These are phyloP conservation scores for Rhynchomys soricoides DNA, from an alignment of 2,113 vertebrate species.

Conservation along the genomic window DNA sequence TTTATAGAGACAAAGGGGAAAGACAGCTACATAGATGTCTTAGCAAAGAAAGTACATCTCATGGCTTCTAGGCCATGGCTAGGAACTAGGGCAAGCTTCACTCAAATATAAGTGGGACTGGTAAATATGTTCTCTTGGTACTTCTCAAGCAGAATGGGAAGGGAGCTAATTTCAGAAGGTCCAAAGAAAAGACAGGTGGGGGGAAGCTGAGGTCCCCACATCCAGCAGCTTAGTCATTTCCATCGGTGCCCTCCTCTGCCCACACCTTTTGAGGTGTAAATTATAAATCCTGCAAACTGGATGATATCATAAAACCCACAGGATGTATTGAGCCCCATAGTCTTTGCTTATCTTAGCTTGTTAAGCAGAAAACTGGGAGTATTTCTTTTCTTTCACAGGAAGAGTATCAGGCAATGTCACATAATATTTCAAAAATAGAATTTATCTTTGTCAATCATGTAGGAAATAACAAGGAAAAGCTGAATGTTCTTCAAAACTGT, in stretches of 20 bases:
- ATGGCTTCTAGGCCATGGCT: neutral
- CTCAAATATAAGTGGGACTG: neutral
- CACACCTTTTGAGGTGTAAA: slow-evolving; percentile 62
- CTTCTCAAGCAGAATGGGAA: neutral
- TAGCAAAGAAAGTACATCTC: neutral
- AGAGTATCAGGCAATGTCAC: slow-evolving; percentile 72
- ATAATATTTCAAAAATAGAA: slow-evolving; percentile 74
- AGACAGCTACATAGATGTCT: neutral
- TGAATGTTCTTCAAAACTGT: slow-evolving; percentile 67
- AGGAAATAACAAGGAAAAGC: slow-evolving; percentile 65
- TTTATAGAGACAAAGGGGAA: neutral
- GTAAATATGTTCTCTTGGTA: neutral
- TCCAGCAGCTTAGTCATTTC: slow-evolving; percentile 38
- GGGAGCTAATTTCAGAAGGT: neutral
- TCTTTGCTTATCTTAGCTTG: slow-evolving; percentile 70
- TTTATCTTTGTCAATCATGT: slow-evolving; percentile 72
- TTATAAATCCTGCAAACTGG: slow-evolving; percentile 64
- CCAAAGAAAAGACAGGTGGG: neutral
- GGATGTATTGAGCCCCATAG: slow-evolving; percentile 56
- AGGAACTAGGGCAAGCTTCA: neutral
- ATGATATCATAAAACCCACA: slow-evolving; percentile 65
- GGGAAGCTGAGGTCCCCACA: slow-evolving; percentile 5
- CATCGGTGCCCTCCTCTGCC: slow-evolving; percentile 10
- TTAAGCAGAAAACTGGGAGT: slow-evolving; percentile 72
- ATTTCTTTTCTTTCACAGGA: slow-evolving; percentile 62